phyloP scores from a whole-genome alignment of 1,140 invertebrate genomes.

The Batillaria attramentaria region DNA sequence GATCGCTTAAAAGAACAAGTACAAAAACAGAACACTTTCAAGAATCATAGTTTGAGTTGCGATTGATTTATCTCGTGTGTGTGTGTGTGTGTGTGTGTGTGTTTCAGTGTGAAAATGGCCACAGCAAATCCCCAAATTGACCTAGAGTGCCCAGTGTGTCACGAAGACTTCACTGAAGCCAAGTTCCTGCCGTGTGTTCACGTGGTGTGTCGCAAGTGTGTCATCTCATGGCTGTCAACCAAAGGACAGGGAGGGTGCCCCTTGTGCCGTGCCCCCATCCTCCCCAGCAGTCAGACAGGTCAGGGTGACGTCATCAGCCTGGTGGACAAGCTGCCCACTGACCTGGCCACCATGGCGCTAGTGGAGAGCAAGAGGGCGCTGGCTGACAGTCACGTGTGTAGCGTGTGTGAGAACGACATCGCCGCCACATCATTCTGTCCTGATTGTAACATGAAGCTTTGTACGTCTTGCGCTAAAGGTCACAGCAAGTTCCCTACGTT shows the following conservation, averaged over 20 bases:
- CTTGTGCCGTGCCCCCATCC: not conserved
- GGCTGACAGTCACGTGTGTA: not conserved
- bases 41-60: not conserved
- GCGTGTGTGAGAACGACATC: slow-evolving; percentile 7
- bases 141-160: slow-evolving; percentile 22
- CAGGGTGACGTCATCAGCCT: not conserved
- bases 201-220: not conserved
- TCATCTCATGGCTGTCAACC: not conserved
- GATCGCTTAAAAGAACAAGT: too few species aligned
- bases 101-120: not conserved
- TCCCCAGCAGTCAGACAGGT: not conserved
- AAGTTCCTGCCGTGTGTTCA: slow-evolving; percentile 6
- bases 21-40: too few species aligned
- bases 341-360: slow-evolving; percentile 16
- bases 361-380: not conserved
- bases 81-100: not conserved
- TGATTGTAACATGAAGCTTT: not conserved
- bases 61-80: not conserved
- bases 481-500: slow-evolving; percentile 11
- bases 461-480: not conserved
- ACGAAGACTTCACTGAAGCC: not conserved
- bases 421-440: slow-evolving; percentile 12
- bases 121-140: not conserved
- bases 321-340: slow-evolving; percentile 9
- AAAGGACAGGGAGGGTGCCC: not conserved